Conservation (phyloP, 2,797 vertebrate genomes). For the Bovichtus variegatus region DNA sequence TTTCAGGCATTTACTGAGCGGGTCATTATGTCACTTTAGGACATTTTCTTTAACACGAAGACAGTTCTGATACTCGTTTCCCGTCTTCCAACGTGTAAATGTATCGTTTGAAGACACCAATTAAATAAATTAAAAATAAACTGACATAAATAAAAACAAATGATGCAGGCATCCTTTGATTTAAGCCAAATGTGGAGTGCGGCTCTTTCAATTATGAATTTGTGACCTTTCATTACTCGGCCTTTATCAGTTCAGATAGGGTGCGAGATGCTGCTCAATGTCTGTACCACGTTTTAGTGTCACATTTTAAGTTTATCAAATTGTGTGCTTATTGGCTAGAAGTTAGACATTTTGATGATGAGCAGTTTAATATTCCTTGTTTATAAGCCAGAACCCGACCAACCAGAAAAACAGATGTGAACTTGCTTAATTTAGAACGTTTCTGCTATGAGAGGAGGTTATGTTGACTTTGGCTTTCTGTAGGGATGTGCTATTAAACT, state of each 20-base stretch:
- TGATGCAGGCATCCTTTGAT: not conserved
- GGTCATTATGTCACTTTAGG: not conserved
- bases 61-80: not conserved
- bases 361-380: no score
- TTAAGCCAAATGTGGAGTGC: not conserved
- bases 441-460: no score
- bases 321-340: no score
- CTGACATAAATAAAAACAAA: no score
- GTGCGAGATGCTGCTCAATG: not conserved
- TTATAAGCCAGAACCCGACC: no score
- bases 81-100: not conserved
- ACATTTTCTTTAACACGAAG: not conserved
- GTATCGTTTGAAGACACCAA: no score
- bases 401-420: no score
- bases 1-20: not conserved
- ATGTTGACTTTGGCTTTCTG: not conserved
- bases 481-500: not conserved
- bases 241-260: not conserved
- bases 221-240: not conserved
- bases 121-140: no score
- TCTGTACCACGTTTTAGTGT: no score
- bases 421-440: no score
- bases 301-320: no score
- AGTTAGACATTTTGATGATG: no score
- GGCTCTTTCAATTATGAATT: not conserved